Conservation (phyloP, 2,888 invertebrate species). For the Scaeva pyrastri region DNA sequence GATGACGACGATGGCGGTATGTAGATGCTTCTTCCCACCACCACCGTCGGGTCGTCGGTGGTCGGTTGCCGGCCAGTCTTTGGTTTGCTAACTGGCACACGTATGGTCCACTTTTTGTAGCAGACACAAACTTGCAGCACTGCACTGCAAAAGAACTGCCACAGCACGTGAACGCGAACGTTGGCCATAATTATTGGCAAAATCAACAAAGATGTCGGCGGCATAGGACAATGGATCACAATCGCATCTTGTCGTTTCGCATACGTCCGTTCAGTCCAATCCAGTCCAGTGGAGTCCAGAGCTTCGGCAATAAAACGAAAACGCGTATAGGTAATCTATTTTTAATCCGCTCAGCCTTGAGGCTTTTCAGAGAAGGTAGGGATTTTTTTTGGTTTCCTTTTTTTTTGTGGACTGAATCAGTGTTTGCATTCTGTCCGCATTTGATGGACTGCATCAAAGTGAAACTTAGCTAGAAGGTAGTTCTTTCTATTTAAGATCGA, state of each 20-base stretch:
- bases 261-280: background rate
- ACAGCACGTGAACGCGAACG: slow-evolving; percentile 29
- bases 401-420: slow-evolving; percentile 6
- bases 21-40: slow-evolving; percentile 15
- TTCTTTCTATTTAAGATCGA: slow-evolving; percentile 42
- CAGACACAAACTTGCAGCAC: slow-evolving; percentile 22
- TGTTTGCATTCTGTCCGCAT: slow-evolving; percentile 41
- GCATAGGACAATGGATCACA: slow-evolving; percentile 47
- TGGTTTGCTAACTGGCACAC: slow-evolving; percentile 33
- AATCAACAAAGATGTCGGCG: slow-evolving; percentile 17
- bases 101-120: slow-evolving; percentile 60
- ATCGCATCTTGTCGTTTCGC: slow-evolving; percentile 33
- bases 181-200: slow-evolving; percentile 39
- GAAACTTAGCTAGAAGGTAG: slow-evolving; percentile 18
- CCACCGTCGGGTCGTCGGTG: too few species aligned
- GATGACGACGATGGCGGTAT: background rate
- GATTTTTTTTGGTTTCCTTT: slow-evolving; percentile 41
- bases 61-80: too few species aligned
- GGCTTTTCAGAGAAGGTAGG: slow-evolving; percentile 34
- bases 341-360: slow-evolving; percentile 69
- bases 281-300: slow-evolving; percentile 15
- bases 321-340: slow-evolving; percentile 67
- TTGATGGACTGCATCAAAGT: slow-evolving; percentile 46
- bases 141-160: slow-evolving; percentile 8
- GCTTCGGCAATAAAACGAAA: slow-evolving; percentile 46